Evolutionary conservation across 1,140 invertebrate genomes (phyloP).

Genomic region (Antheraea pernyi): DNA sequence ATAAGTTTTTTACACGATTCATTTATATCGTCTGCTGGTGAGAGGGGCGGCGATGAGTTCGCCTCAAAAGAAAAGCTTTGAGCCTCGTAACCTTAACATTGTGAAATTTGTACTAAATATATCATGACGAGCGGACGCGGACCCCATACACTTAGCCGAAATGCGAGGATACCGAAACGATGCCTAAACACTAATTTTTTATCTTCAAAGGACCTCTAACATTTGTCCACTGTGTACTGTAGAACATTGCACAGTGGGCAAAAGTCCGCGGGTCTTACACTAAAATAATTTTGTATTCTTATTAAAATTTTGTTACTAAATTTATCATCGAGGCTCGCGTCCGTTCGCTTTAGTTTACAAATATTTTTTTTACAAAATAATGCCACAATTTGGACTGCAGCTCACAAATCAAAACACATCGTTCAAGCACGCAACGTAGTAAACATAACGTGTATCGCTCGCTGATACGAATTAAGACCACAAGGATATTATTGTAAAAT

Average conservation of each 20-base stretch:
- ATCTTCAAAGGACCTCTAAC: constrained; percentile 23
- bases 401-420: constrained; percentile 50
- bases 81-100: constrained; percentile 78
- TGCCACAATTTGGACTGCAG: constrained; percentile 49
- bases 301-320: constrained; percentile 70
- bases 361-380: constrained; percentile 61
- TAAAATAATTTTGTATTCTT: constrained; percentile 70
- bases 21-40: constrained; percentile 57
- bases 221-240: background rate
- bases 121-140: constrained; percentile 69
- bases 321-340: constrained; percentile 72
- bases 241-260: constrained; percentile 19
- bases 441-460: constrained; percentile 11
- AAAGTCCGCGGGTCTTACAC: constrained; percentile 25
- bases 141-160: constrained; percentile 72
- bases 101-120: constrained; percentile 80
- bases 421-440: constrained; percentile 47
- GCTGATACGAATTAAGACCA: constrained; percentile 75
- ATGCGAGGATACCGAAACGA: constrained; percentile 77
- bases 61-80: constrained; percentile 75
- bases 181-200: constrained; percentile 71
- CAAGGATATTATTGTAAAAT: constrained; percentile 75
- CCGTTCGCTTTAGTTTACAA: constrained; percentile 71
- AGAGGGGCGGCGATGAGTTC: constrained; percentile 46
- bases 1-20: constrained; percentile 75